Evolutionary conservation across 2,888 invertebrate species (phyloP).

Genomic region (Pyrrhia umbra): DNA sequence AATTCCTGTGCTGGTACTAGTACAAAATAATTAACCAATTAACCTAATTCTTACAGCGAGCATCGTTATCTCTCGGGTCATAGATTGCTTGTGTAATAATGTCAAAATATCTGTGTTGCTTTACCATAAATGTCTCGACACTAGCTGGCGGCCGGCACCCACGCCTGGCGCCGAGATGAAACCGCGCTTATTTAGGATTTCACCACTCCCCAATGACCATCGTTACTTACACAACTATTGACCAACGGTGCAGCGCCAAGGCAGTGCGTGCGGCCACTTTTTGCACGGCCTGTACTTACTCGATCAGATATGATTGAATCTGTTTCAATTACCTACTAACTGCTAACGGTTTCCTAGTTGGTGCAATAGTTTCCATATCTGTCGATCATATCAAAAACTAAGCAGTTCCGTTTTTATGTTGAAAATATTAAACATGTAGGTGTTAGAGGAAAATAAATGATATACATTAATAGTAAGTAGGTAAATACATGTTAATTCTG

Average conservation of each 20-base stretch:
- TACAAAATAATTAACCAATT: slow-evolving; percentile 7
- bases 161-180: slow-evolving; percentile 66
- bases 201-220: slow-evolving; percentile 76
- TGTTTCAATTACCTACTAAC: slow-evolving; percentile 58
- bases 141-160: slow-evolving; percentile 66
- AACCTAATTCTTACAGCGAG: slow-evolving; percentile 12
- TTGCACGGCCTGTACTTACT: slow-evolving; percentile 55
- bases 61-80: slow-evolving; percentile 35
- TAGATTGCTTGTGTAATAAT: slow-evolving; percentile 50
- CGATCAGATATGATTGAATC: slow-evolving; percentile 63
- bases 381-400: slow-evolving; percentile 15
- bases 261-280: slow-evolving; percentile 72
- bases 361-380: slow-evolving; percentile 50
- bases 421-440: neutral
- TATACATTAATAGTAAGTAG: neutral
- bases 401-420: slow-evolving; percentile 20
- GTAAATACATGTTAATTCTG: neutral
- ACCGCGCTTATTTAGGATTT: slow-evolving; percentile 71
- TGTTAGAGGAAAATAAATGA: neutral
- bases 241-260: slow-evolving; percentile 66
- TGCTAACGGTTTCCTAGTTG: slow-evolving; percentile 62
- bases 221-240: slow-evolving; percentile 78
- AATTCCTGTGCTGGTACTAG: slow-evolving; percentile 9
- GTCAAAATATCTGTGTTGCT: slow-evolving; percentile 53
- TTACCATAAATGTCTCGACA: slow-evolving; percentile 57